Evolutionary conservation across 2,113 vertebrate genomes (phyloP), one percentile per base, ranked within the genome.

Genomic region (Hippolais icterina): DNA sequence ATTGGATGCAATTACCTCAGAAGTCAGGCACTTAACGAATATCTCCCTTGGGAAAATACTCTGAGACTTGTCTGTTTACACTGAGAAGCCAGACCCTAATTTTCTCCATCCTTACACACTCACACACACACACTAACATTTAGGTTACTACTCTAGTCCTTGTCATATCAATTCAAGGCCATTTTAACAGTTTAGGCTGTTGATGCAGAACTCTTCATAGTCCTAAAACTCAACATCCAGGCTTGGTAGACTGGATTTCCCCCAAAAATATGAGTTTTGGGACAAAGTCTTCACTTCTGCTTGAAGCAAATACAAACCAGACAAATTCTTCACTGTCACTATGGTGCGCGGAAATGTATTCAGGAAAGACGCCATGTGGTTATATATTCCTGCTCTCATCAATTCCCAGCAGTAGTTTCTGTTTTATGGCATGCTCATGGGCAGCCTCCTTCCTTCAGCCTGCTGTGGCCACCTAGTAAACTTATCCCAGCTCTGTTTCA

Each of bases 1-100:
- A 41, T 79, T 94, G 87, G 24, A 93, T 89, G 37, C 78, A 95
- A 87, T 93, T 89, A 87, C 27, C 47, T 94, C 83, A 92, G 49
- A 93, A 94, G 83, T 81, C 80, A 92, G 49, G 25, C 42, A 75
- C 37, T 74, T 95, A 91, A 84, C 52, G 71, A 93, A 75, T 75
- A 81, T n/a, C 64, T 96, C 69, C 59, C 57, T 61, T 0, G 8
- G 63, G 86, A 95, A 80, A 57, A 46, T 60, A 54, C 12, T 70
- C 47, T 27, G 35, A 89, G 63, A 63, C 6, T 57, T 88, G 31
- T 6, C 27, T 90, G 29, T 83, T 93, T 84, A 49, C 56, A 57
- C 8, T 17, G 52, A 94, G 53, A 94, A 94, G 49, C 7, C 37
- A 84, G 47, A 56, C 16, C 8, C 7, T 66, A 41, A 71, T 82